Evolutionary conservation across 2,888 invertebrate genomes (phyloP).

Genomic region (Cordilura impudica): DNA sequence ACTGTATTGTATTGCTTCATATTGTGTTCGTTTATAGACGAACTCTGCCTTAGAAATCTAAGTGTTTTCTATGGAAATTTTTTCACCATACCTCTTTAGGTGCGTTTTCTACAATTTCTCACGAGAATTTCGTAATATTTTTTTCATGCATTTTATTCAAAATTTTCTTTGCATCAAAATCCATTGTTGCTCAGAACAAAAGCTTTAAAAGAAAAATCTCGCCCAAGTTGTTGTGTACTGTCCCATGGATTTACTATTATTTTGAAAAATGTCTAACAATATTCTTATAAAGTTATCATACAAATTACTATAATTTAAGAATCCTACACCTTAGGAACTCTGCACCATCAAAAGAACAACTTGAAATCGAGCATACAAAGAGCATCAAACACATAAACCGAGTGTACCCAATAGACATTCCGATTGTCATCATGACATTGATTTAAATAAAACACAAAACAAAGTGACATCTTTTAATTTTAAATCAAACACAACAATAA

Average conservation of each 20-base stretch:
- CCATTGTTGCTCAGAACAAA: background rate
- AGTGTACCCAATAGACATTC: background rate
- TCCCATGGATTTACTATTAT: background rate
- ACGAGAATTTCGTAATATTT: too few relatives aligned
- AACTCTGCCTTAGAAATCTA: too few relatives aligned
- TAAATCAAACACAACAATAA: slow-evolving; percentile 11
- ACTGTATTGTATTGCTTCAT: too few relatives aligned
- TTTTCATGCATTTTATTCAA: too few relatives aligned
- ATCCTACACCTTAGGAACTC: background rate
- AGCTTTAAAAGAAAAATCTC: background rate
- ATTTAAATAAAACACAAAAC: slow-evolving; percentile 71
- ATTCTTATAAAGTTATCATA: background rate
- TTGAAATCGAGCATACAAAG: slow-evolving; percentile 43
- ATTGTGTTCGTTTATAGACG: too few relatives aligned
- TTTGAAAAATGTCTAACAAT: background rate
- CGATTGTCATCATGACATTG: slow-evolving; percentile 68
- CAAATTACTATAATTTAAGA: too few relatives aligned
- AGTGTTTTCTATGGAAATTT: too few relatives aligned
- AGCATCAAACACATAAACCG: slow-evolving; percentile 8
- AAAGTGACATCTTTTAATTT: slow-evolving; percentile 68
- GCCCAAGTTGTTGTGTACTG: background rate
- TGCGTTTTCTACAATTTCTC: too few relatives aligned
- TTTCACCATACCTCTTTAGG: too few relatives aligned
- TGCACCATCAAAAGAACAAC: slow-evolving; percentile 47
- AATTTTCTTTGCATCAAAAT: background rate